Base-by-base conservation (phyloP, 2,797 vertebrate genomes). In the Myotis pilosus region DNA sequence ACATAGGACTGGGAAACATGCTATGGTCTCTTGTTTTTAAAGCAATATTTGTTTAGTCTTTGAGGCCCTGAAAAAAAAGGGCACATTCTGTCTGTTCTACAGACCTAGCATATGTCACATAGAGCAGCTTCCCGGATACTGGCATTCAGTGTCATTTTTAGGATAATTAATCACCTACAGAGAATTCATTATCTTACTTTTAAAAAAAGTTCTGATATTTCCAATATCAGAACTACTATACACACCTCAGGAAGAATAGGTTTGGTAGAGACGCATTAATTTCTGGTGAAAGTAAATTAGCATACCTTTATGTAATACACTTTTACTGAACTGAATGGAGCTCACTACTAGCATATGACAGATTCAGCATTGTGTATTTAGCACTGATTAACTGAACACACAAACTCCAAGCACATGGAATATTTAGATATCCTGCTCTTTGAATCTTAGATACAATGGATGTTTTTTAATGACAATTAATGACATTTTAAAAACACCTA, bases 381-480 rank as follows among this genome's bases (percentile, higher is more conserved):
- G 74, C 44, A 62, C 16, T 62, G 36, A 87, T 57, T 74, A 85
- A 76, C 41, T 66, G 68, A 91, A 74, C 49, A 78, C 38, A 88
- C 36, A 33, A 69, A 87, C 60, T 55, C 72, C 62, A 71, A 69
- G 23, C 23, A 51, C 30, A 38, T 28, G 49, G 5, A 80, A 66
- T 81, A 90, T 44, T 78, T 62, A 86, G 13, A 3, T 80, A 57
- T 41, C 62, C 68, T 94, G 28, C 38, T 53, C 72, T 80, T 57
- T 68, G 55, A 80, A 81, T 91, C 20, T 81, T 83, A 79, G 47
- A 87, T 82, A 89, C n/a, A 78, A 87, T 74, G 28, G 62, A 53
- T 28, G 69, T 62, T 86, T 68, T 25, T 79, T 30, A 79, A 57
- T 60, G 62, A 79, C 13, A 86, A 68, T 36, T 87, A 64, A 72